phyloP scores from a whole-genome alignment of 2,888 invertebrate genomes.

The Sclerodermus sp. region DNA sequence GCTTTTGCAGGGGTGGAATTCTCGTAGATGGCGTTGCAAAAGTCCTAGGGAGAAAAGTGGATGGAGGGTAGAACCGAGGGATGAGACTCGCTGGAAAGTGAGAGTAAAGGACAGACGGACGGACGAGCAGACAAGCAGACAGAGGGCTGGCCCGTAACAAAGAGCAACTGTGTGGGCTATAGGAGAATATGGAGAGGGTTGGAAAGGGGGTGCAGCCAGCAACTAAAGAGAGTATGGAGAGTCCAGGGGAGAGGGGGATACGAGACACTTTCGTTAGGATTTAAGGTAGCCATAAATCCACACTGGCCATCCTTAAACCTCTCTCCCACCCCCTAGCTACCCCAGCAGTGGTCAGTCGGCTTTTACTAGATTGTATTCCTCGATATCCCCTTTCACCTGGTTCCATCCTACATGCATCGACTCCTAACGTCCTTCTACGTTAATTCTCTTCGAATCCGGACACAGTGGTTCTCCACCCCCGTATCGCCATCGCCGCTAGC shows the following conservation, averaged over 20 bases:
- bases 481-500: conserved; percentile 1
- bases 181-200: conserved; percentile 6
- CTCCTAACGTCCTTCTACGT: conserved; percentile 4
- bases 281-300: conserved; percentile 52
- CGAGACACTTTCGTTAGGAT: conserved; percentile 34
- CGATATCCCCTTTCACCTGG: conserved; percentile 26
- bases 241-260: conserved; percentile 12
- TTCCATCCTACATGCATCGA: conserved; percentile 4
- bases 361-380: conserved; percentile 52
- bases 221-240: conserved; percentile 15
- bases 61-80: conserved; percentile 11
- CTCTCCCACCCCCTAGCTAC: too few species aligned
- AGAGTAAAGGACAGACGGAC: background rate
- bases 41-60: conserved; percentile 1
- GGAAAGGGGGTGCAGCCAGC: conserved; percentile 2
- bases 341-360: conserved; percentile 39
- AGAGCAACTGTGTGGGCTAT: background rate
- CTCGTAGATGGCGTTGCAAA: too few species aligned
- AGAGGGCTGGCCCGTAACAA: background rate
- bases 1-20: too few species aligned
- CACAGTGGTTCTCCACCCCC: conserved; percentile 1
- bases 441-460: conserved; percentile 9
- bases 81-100: conserved; percentile 10
- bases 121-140: conserved; percentile 1
- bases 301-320: conserved; percentile 44